Evolutionary conservation across 2,797 vertebrate species (phyloP), one percentile per base, ranked within the genome.

Genomic region (Limosa lapponica): DNA sequence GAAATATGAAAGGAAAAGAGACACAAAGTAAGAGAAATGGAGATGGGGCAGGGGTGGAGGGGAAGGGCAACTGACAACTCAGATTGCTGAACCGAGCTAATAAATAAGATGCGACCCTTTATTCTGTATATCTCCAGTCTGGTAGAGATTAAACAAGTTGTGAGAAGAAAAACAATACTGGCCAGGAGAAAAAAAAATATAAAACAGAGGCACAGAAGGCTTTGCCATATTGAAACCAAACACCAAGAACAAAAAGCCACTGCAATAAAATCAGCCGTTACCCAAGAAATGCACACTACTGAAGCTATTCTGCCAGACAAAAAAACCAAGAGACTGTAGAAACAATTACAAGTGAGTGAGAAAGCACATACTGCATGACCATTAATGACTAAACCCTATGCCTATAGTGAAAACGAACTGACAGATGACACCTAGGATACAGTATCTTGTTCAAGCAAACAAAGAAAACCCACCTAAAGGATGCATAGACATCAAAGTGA

Each of bases 361-460:
- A 62, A 83, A 88, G 74, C 64, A 58, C 87, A 62, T 23, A 46
- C 67, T 46, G 73, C 10, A 3, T 83, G 92, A 71, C 85, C 87
- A 67, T 25, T 86, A 81, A 34, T 43, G 54, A 65, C 70, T 75
- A 52, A 86, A 93, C 41, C 52, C 51, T 64, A 19, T 6, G 75
- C 32, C 66, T 79, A 27, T 8, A 28, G 55, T 55, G 66, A 92
- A 86, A 91, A 72, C 0, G 5, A 95, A 67, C 73, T 92, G 92
- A 91, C 93, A 93, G 93, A 59, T 71, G 92, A 97, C 82, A 91
- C 71, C 84, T 37, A 46, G 41, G 87, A 94, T 82, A 87, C 54
- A 54, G 69, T 64, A 73, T 85, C 95, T 92, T 51, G 46, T 69
- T 90, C 49, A 77, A 77, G 79, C 64, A 89, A 91, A 89, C 82